Conservation (phyloP, 2,888 invertebrate genomes). For the Drosophila trichaetosa region DNA sequence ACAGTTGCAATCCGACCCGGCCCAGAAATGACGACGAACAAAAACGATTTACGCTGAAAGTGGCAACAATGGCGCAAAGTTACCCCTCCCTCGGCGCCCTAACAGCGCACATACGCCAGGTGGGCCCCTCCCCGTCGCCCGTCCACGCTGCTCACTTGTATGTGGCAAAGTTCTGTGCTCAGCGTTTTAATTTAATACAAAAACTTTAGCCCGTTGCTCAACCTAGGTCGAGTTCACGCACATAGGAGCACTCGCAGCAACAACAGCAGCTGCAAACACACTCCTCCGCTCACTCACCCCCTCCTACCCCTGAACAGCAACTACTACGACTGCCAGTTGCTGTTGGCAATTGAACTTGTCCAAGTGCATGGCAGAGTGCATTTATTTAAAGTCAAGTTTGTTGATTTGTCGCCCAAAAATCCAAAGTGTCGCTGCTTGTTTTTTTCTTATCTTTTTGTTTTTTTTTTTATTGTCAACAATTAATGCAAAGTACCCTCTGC, state of each 20-base stretch:
- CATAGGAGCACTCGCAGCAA: slow-evolving; percentile 25
- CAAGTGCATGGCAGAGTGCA: slow-evolving; percentile 66
- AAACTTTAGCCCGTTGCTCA: slow-evolving; percentile 63
- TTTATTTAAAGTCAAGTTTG: slow-evolving; percentile 75
- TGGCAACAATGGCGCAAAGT: slow-evolving; percentile 70
- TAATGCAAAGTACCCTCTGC: slow-evolving; percentile 50
- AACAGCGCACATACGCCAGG: slow-evolving; percentile 62
- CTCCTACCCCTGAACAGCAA: neutral
- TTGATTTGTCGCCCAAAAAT: slow-evolving; percentile 69
- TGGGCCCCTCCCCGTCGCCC: slow-evolving; percentile 14
- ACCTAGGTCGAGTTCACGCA: slow-evolving; percentile 54
- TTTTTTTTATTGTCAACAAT: slow-evolving; percentile 43
- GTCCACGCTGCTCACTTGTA: slow-evolving; percentile 21
- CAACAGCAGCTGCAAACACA: slow-evolving; percentile 9
- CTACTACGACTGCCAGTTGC: slow-evolving; percentile 11
- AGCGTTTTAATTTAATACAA: slow-evolving; percentile 80
- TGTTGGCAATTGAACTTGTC: slow-evolving; percentile 47
- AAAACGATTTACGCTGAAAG: slow-evolving; percentile 75
- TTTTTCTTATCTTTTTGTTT: neutral
- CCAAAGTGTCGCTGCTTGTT: slow-evolving; percentile 40
- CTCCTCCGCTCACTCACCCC: too few relatives aligned
- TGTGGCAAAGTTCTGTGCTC: slow-evolving; percentile 64
- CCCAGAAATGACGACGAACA: slow-evolving; percentile 45
- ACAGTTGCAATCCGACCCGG: slow-evolving; percentile 71
- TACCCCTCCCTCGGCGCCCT: slow-evolving; percentile 17